These are phyloP conservation scores for Protobothrops flavoviridis DNA, from an alignment of 2,113 vertebrate species.

Conservation along the genomic window DNA sequence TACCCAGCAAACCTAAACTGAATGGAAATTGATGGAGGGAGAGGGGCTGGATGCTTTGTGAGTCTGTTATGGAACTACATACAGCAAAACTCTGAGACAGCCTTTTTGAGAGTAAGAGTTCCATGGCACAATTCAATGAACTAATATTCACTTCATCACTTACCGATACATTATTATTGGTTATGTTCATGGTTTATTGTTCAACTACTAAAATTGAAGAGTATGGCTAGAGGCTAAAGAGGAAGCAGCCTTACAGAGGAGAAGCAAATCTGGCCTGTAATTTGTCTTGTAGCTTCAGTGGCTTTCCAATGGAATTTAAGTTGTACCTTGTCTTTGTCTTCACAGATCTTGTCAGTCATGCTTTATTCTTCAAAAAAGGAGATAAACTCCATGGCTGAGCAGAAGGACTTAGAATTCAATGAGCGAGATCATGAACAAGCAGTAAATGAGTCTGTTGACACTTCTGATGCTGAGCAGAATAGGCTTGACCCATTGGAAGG, in stretches of 20 bases:
- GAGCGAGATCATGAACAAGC: slow-evolving; percentile 80
- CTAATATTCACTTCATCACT: neutral
- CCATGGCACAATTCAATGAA: neutral
- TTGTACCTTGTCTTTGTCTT: neutral
- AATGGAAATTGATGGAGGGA: neutral
- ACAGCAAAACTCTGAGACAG: neutral
- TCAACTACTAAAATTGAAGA: neutral
- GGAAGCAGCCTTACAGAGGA: neutral
- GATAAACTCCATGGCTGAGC: slow-evolving; percentile 81
- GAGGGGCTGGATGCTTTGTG: neutral
- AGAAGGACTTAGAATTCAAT: slow-evolving; percentile 69
- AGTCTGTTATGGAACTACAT: neutral
- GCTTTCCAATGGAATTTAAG: neutral
- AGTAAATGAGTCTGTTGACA: slow-evolving; percentile 76
- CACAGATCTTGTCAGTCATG: slow-evolving; percentile 92
- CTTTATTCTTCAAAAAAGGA: slow-evolving; percentile 95
- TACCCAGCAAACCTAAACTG: neutral
- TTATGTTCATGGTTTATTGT: neutral
- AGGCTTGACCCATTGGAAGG: slow-evolving; percentile 89
- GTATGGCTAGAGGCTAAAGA: neutral
- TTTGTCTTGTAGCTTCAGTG: neutral
- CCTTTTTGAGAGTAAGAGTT: neutral
- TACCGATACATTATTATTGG: neutral
- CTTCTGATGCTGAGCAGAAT: slow-evolving; percentile 75
- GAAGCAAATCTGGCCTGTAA: neutral